Percentiles rank a stretch among this genome's conserved stretches.
These are phyloP conservation scores for Acleris sparsana DNA, from an alignment of 2,888 invertebrate genomes.

Conservation along the genomic window DNA sequence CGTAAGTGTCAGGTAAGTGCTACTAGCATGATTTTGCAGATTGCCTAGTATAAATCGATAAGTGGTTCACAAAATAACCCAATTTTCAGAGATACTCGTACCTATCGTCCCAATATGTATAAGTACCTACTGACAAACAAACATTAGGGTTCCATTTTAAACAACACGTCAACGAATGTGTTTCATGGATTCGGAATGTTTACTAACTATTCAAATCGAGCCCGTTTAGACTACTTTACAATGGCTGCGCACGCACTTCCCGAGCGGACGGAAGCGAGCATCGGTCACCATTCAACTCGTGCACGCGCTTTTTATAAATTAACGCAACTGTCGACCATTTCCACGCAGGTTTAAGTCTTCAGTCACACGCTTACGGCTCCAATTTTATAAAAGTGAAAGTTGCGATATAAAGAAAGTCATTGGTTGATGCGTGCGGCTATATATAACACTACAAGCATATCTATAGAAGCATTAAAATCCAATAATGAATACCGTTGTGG, in stretches of 20 bases:
- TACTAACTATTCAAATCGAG: constrained; percentile 41
- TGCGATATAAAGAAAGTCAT: constrained; percentile 66
- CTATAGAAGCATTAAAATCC: constrained; percentile 61
- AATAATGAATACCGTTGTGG: constrained; percentile 60
- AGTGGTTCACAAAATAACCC: too few relatives aligned
- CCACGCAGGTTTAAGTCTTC: constrained; percentile 49
- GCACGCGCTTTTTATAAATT: constrained; percentile 51
- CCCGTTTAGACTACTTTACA: constrained; percentile 53
- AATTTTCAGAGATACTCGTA: too few relatives aligned
- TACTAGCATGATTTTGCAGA: too few relatives aligned
- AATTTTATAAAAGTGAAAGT: constrained; percentile 61
- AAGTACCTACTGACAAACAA: too few relatives aligned
- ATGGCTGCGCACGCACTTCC: constrained; percentile 55
- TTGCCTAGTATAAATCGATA: too few relatives aligned
- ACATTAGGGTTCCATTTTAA: neutral
- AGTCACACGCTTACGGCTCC: constrained; percentile 25
- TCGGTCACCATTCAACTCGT: constrained; percentile 62
- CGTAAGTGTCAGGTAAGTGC: too few relatives aligned
- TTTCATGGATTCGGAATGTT: neutral
- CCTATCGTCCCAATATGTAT: too few relatives aligned
- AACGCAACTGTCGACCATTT: constrained; percentile 39
- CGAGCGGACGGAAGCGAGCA: constrained; percentile 58
- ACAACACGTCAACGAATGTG: neutral
- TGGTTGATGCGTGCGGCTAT: constrained; percentile 47
- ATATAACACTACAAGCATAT: constrained; percentile 39